Percentiles rank a stretch among this genome's conserved stretches.
Evolutionary conservation across 1,140 invertebrate species (phyloP).

Genomic region (Zaprionus davidi): DNA sequence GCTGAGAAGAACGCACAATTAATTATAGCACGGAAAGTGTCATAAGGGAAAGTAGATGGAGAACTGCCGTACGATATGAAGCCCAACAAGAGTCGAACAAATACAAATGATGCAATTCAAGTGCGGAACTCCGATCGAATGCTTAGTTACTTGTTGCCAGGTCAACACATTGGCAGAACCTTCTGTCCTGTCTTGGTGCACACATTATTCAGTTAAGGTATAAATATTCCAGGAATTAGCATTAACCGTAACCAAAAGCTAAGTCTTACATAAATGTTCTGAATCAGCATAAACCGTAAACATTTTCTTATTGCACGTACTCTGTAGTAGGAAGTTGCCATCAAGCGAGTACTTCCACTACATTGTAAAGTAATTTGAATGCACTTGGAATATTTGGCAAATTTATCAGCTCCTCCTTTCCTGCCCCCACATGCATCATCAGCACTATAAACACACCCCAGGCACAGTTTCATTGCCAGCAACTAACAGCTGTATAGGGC

Average conservation of each 20-base stretch:
- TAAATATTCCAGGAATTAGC: no score
- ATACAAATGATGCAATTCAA: constrained; percentile 42
- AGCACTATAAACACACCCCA: constrained; percentile 10
- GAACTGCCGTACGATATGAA: constrained; percentile 19
- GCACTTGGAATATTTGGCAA: constrained; percentile 22
- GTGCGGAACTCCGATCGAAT: constrained; percentile 17
- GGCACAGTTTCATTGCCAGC: constrained; percentile 1
- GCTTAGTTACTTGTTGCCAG: constrained; percentile 3
- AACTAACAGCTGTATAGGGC: constrained; percentile 9
- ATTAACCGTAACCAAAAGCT: no score
- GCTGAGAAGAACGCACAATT: constrained; percentile 60
- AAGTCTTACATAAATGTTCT: no score
- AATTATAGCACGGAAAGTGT: constrained; percentile 71
- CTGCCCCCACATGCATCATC: neutral
- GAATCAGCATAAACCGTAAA: neutral
- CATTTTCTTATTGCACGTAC: constrained; percentile 32
- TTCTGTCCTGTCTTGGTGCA: no score
- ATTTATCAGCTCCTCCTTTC: neutral
- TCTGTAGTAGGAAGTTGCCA: no score
- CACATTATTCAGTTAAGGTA: no score
- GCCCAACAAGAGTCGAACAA: constrained; percentile 55
- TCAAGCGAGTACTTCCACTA: neutral
- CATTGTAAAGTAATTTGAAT: constrained; percentile 6
- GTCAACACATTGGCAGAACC: neutral
- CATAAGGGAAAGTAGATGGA: constrained; percentile 50